Evolutionary conservation across 2,797 vertebrate genomes (phyloP).

Genomic region (Spinibarbus caldwelli): DNA sequence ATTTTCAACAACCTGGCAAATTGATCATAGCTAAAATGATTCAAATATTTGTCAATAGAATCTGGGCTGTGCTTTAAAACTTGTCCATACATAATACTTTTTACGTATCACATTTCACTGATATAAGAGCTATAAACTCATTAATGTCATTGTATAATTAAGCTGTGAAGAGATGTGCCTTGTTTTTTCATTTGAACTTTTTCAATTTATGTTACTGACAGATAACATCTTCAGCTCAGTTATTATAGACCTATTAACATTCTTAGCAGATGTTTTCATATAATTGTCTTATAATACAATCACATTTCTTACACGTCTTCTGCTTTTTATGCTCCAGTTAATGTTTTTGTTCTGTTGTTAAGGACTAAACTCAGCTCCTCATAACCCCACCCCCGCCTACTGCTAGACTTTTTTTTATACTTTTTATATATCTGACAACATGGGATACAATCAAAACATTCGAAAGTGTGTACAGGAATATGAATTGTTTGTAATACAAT

Average conservation of each 20-base stretch:
- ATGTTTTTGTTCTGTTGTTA: not conserved
- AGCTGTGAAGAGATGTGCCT: not conserved
- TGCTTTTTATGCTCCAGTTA: not conserved
- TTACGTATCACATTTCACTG: too few relatives aligned
- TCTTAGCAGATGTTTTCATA: not conserved
- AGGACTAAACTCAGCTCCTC: not conserved
- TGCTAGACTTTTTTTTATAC: not conserved
- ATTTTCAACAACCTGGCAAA: not conserved
- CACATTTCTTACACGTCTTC: not conserved
- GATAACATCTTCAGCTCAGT: not conserved
- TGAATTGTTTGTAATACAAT: not conserved
- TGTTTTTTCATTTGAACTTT: not conserved
- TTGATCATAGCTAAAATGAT: not conserved
- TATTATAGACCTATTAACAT: not conserved
- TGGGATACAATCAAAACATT: not conserved
- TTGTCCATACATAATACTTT: not conserved
- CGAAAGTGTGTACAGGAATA: too few relatives aligned
- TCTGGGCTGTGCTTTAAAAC: not conserved
- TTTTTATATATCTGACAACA: not conserved
- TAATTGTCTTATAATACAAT: not conserved
- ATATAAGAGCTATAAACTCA: not conserved
- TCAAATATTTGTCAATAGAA: not conserved
- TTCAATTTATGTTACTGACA: not conserved
- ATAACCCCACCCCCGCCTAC: not conserved
- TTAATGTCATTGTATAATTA: not conserved